These are phyloP conservation scores for Parapristionchus giblindavisi DNA, from an alignment of 2,888 invertebrate genomes.

Conservation along the genomic window DNA sequence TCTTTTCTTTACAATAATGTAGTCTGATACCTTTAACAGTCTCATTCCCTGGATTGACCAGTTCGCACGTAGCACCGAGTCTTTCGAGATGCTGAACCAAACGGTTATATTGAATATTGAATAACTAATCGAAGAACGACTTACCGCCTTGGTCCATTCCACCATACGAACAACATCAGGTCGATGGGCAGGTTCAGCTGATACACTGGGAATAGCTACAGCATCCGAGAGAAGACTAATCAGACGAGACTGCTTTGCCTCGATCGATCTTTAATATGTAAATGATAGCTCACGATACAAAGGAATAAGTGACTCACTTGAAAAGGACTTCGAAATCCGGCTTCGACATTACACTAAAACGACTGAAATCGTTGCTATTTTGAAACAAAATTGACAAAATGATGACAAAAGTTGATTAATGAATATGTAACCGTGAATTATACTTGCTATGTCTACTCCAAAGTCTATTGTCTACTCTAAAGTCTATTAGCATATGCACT, in stretches of 20 bases:
- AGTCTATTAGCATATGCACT: too few species aligned
- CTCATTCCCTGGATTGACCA: slow-evolving; percentile 52
- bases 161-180: slow-evolving; percentile 86
- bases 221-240: slow-evolving; percentile 83
- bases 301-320: too few species aligned
- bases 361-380: too few species aligned
- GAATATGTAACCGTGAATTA: too few species aligned
- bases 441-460: too few species aligned
- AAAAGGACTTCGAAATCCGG: too few species aligned
- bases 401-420: too few species aligned
- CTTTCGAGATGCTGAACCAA: slow-evolving; percentile 41
- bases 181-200: slow-evolving; percentile 85
- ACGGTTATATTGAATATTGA: neutral
- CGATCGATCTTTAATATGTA: slow-evolving; percentile 81
- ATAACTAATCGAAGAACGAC: too few species aligned
- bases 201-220: slow-evolving; percentile 92
- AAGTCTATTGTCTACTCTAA: too few species aligned
- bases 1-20: neutral
- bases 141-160: slow-evolving; percentile 76
- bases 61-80: slow-evolving; percentile 45
- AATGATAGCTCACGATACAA: too few species aligned
- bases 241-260: slow-evolving; percentile 81
- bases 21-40: slow-evolving; percentile 29
- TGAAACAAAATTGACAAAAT: too few species aligned
- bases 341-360: too few species aligned